Percentiles rank a stretch among this genome's conserved stretches.
Evolutionary conservation across 2,888 invertebrate genomes (phyloP).

Genomic region (Thymelicus acteon): DNA sequence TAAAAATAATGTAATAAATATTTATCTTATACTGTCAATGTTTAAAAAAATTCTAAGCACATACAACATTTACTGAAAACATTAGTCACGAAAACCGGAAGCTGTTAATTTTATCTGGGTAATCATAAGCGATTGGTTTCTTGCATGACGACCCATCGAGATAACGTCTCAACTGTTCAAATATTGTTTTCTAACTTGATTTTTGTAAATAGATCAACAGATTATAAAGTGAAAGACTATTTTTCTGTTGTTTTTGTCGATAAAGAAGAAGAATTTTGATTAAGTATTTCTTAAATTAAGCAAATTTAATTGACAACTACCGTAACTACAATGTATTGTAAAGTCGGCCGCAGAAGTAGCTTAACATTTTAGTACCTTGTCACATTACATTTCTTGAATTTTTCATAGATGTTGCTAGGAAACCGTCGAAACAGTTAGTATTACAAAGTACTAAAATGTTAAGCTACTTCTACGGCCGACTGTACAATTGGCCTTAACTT

Average conservation of each 20-base stretch:
- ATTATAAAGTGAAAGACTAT: background rate
- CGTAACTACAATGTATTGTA: too few relatives aligned
- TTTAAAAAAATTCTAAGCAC: background rate
- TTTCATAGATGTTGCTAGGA: too few relatives aligned
- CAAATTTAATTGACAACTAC: too few relatives aligned
- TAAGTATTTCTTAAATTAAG: too few relatives aligned
- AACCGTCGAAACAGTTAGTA: too few relatives aligned
- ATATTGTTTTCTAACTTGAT: constrained; percentile 37
- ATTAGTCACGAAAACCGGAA: constrained; percentile 37
- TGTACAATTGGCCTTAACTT: too few relatives aligned
- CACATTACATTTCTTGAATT: too few relatives aligned
- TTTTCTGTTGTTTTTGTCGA: background rate
- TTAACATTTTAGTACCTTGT: too few relatives aligned
- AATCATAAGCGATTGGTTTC: constrained; percentile 61
- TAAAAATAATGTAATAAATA: background rate
- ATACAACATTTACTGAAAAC: constrained; percentile 31
- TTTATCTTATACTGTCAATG: background rate
- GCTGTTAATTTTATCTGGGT: constrained; percentile 56
- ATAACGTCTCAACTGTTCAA: constrained; percentile 37
- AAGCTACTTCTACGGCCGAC: too few relatives aligned
- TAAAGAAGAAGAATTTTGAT: too few relatives aligned
- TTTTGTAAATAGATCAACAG: constrained; percentile 13
- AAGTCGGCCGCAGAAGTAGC: too few relatives aligned
- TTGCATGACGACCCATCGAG: constrained; percentile 54
- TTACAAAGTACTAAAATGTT: too few relatives aligned